Evolutionary conservation across 2,888 invertebrate species (phyloP).

Genomic region (Dryococelus australis): DNA sequence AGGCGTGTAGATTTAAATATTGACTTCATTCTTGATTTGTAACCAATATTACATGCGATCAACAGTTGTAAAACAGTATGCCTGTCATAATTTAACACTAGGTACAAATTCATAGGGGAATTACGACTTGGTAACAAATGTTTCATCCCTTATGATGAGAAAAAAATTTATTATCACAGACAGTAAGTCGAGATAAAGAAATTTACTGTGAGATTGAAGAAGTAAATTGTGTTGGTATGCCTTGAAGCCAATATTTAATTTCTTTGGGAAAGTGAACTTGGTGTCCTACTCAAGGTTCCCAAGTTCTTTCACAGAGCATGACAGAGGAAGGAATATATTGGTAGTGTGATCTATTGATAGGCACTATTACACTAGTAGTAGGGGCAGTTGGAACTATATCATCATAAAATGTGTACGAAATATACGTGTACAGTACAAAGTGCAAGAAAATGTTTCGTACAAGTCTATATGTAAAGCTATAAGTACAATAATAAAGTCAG

Average conservation of each 20-base stretch:
- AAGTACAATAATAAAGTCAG: neutral
- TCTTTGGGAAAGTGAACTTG: neutral
- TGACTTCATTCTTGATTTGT: neutral
- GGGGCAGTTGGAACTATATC: neutral
- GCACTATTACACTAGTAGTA: neutral
- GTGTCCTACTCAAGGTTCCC: neutral
- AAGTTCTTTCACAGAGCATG: neutral
- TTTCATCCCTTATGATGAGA: neutral
- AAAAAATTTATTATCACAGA: neutral
- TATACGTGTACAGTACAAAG: neutral
- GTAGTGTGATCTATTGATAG: neutral
- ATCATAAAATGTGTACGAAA: conserved; percentile 4
- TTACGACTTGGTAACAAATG: too few relatives aligned
- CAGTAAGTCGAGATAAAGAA: neutral
- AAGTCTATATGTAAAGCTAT: neutral
- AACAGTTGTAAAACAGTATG: neutral
- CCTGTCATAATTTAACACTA: too few relatives aligned
- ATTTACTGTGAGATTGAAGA: neutral
- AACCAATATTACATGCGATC: neutral
- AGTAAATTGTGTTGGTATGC: neutral
- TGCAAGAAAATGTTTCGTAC: neutral
- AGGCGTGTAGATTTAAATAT: neutral
- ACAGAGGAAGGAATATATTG: neutral
- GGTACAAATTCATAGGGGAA: too few relatives aligned
- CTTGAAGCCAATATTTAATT: neutral